phyloP scores from a whole-genome alignment of 2,888 invertebrate genomes.

The Cybosia mesomella region DNA sequence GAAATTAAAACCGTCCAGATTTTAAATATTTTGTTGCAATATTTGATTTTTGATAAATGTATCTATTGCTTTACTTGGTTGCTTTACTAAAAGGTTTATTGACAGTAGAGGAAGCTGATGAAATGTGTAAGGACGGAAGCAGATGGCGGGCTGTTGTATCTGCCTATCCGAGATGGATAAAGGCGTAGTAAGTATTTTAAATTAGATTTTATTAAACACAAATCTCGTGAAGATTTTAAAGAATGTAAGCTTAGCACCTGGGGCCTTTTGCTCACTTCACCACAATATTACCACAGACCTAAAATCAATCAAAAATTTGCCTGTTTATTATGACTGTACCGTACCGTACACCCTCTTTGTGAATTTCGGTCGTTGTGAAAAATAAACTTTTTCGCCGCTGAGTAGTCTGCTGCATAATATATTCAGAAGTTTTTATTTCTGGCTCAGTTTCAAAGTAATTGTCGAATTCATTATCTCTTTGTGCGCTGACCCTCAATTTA shows the following conservation, averaged over 20 bases:
- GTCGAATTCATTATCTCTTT: constrained; percentile 29
- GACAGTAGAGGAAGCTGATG: too few species aligned
- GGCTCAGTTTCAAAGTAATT: constrained; percentile 13
- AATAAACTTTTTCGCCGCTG: constrained; percentile 4
- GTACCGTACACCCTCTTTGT: constrained; percentile 3
- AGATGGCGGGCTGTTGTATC: too few species aligned
- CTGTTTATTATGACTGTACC: background rate
- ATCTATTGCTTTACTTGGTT: background rate
- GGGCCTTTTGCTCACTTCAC: background rate
- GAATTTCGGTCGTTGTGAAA: background rate
- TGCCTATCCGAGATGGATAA: too few species aligned
- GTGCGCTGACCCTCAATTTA: constrained; percentile 29
- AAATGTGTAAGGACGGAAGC: background rate
- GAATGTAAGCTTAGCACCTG: background rate
- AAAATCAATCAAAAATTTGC: constrained; percentile 16
- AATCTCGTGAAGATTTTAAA: background rate
- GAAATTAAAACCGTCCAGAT: background rate
- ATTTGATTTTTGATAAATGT: background rate
- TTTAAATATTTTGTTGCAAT: background rate
- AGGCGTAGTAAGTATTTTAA: background rate
- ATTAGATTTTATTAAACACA: background rate
- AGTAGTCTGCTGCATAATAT: background rate
- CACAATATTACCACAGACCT: constrained; percentile 12
- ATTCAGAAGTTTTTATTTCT: background rate
- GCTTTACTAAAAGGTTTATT: too few species aligned